Base-by-base conservation (phyloP, 1,140 invertebrate genomes). In the Drosophila repletoides region DNA sequence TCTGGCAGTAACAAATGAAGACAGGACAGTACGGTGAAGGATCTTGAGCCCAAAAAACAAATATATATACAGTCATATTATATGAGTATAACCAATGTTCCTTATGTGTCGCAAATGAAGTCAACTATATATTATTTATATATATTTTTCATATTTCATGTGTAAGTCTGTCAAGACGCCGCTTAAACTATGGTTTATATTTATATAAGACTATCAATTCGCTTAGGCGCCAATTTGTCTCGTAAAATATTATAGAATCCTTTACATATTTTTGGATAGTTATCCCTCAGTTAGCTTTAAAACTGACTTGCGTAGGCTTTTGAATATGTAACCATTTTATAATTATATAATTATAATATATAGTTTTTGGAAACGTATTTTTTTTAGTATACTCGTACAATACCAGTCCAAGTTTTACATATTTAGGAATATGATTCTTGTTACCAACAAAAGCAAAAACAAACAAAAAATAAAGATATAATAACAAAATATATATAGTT, bases 391-490 rank as follows among this genome's bases (percentile, higher is more conserved):
- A 63, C 52, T 45, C 46, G 22, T 53, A 49, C 45, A 24, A 71
- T 46, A 60, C 63, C 75, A 63, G 75, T 86, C 80, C 80, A 86
- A 71, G 66, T 72, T 84, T 75, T 80, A 75, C 67, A 76, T 86
- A 36, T 68, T 72, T 83, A 77, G 72, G 72, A 73, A 65, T 40
- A 61, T 70, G 60, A 53, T 63, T 60, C 48, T 66, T 66, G 60
- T 58, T 63, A 43, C 31, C 48, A 48, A n/a, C n/a, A n/a, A n/a
- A n/a, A n/a, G n/a, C n/a, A n/a, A n/a, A n/a, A n/a, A n/a, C n/a
- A n/a, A n/a, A n/a, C n/a, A n/a, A n/a, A n/a, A n/a, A n/a, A n/a
- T n/a, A n/a, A n/a, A n/a, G n/a, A n/a, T n/a, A n/a, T n/a, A n/a
- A n/a, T n/a, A n/a, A n/a, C n/a, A n/a, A n/a, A n/a, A n/a, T n/a